Conservation (phyloP, 2,113 vertebrate species). For the Leptocoma aspasia region DNA sequence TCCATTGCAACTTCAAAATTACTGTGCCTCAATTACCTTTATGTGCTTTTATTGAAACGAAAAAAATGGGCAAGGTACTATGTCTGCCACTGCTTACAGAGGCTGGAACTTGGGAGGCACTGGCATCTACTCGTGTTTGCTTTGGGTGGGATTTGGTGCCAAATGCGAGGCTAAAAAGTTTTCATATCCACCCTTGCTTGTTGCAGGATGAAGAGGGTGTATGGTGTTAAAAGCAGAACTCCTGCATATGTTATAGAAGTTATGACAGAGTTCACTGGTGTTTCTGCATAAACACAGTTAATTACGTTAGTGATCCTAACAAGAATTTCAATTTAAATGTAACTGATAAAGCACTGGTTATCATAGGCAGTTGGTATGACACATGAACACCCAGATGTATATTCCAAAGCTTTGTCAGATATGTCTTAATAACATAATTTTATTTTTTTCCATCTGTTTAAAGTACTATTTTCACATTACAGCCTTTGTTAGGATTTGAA, state of each 20-base stretch:
- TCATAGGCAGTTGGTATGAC: neutral
- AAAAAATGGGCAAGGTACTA: neutral
- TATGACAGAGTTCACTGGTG: neutral
- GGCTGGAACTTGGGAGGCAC: neutral
- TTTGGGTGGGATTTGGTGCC: neutral
- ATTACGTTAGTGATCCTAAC: neutral
- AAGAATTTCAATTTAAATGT: neutral
- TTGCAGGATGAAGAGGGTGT: neutral
- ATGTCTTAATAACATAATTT: neutral
- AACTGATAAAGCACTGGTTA: neutral
- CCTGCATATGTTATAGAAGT: neutral
- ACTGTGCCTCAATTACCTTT: neutral
- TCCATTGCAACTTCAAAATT: neutral
- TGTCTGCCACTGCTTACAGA: neutral
- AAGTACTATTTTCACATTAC: conserved; percentile 50
- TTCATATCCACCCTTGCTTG: neutral
- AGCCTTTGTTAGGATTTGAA: conserved; percentile 51
- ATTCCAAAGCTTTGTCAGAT: conserved; percentile 14
- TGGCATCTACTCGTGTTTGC: neutral
- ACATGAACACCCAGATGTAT: conserved; percentile 40
- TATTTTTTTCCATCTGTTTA: conserved; percentile 45
- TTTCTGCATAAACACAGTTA: neutral
- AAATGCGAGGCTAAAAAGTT: neutral
- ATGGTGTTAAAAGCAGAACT: neutral
- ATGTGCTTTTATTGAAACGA: neutral